Base-by-base conservation (phyloP, 2,113 vertebrate genomes). In the Sceloporus undulatus region DNA sequence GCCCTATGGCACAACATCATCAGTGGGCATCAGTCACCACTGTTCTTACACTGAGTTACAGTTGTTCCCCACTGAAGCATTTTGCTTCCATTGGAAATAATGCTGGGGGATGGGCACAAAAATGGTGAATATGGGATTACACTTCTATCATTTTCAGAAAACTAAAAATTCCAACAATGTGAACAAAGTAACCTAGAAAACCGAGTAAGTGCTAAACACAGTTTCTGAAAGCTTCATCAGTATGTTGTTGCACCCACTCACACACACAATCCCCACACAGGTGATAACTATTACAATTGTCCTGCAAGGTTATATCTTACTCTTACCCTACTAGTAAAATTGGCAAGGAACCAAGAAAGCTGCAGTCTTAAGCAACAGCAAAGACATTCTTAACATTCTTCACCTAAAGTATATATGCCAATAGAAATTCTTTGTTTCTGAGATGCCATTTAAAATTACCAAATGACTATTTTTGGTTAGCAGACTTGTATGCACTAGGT, bases 371-470 rank as follows among this genome's bases (percentile, higher is more conserved):
- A 90, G 73, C 40, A 40, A 86, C 4, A 91, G 34, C 70, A 85
- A 86, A 18, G 70, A 9, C 19, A 73, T 66, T 91, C 76, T 91
- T 85, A 62, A 4, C 38, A 80, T 13, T 34, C 87, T 40, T 38
- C 66, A 59, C n/a, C 87, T 29, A 76, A 79, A 88, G 21, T 8
- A 21, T 70, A 76, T 10, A 23, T 13, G 90, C 71, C 54, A 86
- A 83, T 70, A 42, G 40, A 52, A 85, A 79, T 68, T 10, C 82
- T 89, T 89, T 81, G 11, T 76, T 62, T 85, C 27, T 85, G 87
- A 91, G 90, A 79, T 65, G 42, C 48, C 23, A 52, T 66, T 25
- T 87, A 89, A 91, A 85, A 82, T 71, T 9, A 82, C 81, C 66
- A 27, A 66, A 9, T 77, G 82, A 19, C 27, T 52, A 4, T 6